Evolutionary conservation across 2,113 vertebrate species (phyloP).

Genomic region (Patagioenas fasciata): DNA sequence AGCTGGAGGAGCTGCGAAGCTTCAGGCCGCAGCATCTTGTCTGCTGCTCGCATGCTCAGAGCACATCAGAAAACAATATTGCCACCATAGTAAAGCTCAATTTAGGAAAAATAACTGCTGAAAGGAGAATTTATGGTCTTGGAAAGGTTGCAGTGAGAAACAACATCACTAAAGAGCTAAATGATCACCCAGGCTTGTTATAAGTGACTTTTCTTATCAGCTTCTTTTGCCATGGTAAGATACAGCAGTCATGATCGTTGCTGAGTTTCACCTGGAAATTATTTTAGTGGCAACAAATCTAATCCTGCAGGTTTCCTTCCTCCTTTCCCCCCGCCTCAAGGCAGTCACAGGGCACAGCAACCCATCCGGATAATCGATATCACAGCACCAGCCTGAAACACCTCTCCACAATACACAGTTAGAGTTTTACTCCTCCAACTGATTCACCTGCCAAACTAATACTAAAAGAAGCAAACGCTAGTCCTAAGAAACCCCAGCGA

Average conservation of each 20-base stretch:
- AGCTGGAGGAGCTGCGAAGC: background rate
- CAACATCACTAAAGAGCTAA: background rate
- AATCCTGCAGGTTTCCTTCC: background rate
- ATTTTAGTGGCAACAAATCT: background rate
- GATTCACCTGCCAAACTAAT: accelerated
- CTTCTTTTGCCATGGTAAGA: background rate
- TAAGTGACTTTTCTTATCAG: background rate
- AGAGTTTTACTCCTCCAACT: background rate
- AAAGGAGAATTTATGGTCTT: accelerated
- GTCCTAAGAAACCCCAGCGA: accelerated
- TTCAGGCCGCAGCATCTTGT: background rate
- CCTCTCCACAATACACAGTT: accelerated
- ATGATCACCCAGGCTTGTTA: background rate
- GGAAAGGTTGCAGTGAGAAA: accelerated
- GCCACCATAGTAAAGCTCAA: background rate
- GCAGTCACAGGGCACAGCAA: accelerated
- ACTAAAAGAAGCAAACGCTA: accelerated
- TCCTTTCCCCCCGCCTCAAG: background rate
- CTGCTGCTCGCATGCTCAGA: accelerated
- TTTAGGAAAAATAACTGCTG: background rate
- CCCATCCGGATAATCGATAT: accelerated
- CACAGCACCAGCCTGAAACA: background rate
- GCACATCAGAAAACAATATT: background rate
- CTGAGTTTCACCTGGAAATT: background rate
- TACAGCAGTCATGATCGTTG: accelerated